Percentiles rank a stretch among this genome's conserved stretches.
These are phyloP conservation scores for Acrocephalus kingi DNA, from an alignment of 2,113 vertebrate genomes.

Conservation along the genomic window DNA sequence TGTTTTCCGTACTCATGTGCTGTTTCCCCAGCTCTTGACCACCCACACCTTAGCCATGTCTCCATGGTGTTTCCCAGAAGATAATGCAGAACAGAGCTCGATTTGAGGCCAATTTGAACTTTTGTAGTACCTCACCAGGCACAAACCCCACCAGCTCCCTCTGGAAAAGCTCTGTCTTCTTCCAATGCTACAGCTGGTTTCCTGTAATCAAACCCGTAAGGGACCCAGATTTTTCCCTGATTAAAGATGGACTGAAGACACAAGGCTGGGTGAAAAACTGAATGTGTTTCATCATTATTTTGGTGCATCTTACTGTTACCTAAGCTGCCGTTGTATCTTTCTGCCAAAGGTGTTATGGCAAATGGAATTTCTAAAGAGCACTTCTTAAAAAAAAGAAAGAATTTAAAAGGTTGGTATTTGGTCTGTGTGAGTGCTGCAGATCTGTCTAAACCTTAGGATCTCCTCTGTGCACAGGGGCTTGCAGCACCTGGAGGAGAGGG, in stretches of 20 bases:
- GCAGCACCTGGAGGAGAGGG: neutral
- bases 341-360: neutral
- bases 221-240: neutral
- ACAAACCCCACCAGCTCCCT: neutral
- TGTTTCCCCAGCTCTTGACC: neutral
- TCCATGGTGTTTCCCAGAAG: neutral
- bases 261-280: neutral
- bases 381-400: neutral
- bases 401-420: rapidly evolving
- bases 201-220: neutral
- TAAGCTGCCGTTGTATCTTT: neutral
- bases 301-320: neutral
- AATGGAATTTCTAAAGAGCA: neutral
- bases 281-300: neutral
- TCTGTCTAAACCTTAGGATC: neutral
- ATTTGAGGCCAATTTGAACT: neutral
- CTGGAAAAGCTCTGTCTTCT: neutral
- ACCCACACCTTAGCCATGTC: rapidly evolving
- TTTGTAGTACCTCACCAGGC: neutral
- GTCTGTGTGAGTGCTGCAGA: neutral
- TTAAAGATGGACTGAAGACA: neutral
- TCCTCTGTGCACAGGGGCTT: neutral
- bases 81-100: rapidly evolving
- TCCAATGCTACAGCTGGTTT: neutral
- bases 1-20: neutral